Base-by-base conservation (phyloP, 2,797 vertebrate genomes). In the Lagothrix lagotricha region DNA sequence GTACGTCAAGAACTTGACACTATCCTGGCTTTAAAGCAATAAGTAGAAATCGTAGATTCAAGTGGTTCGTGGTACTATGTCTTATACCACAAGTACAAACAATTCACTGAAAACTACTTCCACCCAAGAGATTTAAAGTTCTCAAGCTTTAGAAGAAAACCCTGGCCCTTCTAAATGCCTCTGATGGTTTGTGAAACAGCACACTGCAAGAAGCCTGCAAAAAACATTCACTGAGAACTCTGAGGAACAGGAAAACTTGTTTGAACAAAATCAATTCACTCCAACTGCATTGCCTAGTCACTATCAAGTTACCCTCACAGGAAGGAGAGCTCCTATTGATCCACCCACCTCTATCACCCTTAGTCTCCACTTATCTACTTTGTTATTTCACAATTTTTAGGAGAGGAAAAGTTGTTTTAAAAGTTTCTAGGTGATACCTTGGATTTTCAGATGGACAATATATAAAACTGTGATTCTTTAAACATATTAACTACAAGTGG, bases 251-350 rank as follows among this genome's bases (percentile, higher is more conserved):
- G 72, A 90, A 96, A 91, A 93, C 72, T 86, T 79, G 75, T 91
- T 57, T 94, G 91, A 96, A 95, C 88, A 96, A 95, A 97, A 97
- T 97, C 87, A 72, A 82, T 97, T 95, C 22, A 54, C 36, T 92
- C 46, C 88, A 82, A 93, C 86, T 41, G 54, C 46, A 88, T 83
- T 41, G 22, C 15, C 6, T 3, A 44, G 72, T 93, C 52, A 84
- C 92, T 50, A 82, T 88, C 58, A 70, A 84, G 48, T 90, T 88
- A 91, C 73, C 67, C 72, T 85, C 76, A n/a, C 26, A 85, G 89
- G 75, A 94, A 96, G 92, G 84, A 95, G 72, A 87, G 41, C 19
- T 94, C 58, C 48, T 88, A 95, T 96, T 80, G 96, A 96, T 88
- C 73, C 24, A 44, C 4, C 44, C 33, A 94, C 84, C 92, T 91